Conservation (phyloP, 1,140 invertebrate genomes). For the Nylanderia fulva region DNA sequence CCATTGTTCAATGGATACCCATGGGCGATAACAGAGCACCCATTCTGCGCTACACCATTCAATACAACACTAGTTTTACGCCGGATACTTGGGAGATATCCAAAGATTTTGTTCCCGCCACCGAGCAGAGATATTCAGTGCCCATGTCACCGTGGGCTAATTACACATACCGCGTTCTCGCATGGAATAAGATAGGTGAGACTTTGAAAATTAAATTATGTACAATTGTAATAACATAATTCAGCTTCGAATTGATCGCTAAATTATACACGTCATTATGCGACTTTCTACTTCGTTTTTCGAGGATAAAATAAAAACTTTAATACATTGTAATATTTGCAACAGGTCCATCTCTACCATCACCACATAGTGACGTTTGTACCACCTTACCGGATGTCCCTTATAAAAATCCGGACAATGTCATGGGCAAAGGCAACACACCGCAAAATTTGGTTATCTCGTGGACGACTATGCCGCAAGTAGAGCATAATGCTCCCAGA, state of each 20-base stretch:
- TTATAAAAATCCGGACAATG: constrained; percentile 97
- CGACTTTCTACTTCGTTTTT: not conserved
- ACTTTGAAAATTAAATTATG: not conserved
- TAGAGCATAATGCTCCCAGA: constrained; percentile 97
- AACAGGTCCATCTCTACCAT: constrained; percentile 92
- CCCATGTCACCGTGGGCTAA: constrained; percentile 96
- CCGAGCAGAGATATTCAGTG: constrained; percentile 91
- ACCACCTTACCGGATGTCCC: constrained; percentile 95
- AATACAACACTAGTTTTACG: constrained; percentile 97
- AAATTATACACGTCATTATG: not conserved
- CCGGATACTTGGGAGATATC: constrained; percentile 96
- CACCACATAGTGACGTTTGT: constrained; percentile 92
- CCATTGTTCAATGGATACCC: constrained; percentile 93
- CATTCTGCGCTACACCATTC: constrained; percentile 96
- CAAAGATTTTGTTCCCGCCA: constrained; percentile 91
- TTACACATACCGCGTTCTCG: constrained; percentile 98
- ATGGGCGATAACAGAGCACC: constrained; percentile 97
- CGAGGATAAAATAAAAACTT: not conserved
- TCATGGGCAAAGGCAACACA: constrained; percentile 94
- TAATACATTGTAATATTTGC: constrained; percentile 17
- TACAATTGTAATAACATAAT: not conserved
- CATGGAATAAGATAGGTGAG: constrained; percentile 95
- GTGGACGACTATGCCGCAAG: constrained; percentile 98
- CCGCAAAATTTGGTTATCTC: constrained; percentile 97
- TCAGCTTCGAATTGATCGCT: not conserved